Conservation (phyloP, 2,888 invertebrate species). For the Coremacera marginata region DNA sequence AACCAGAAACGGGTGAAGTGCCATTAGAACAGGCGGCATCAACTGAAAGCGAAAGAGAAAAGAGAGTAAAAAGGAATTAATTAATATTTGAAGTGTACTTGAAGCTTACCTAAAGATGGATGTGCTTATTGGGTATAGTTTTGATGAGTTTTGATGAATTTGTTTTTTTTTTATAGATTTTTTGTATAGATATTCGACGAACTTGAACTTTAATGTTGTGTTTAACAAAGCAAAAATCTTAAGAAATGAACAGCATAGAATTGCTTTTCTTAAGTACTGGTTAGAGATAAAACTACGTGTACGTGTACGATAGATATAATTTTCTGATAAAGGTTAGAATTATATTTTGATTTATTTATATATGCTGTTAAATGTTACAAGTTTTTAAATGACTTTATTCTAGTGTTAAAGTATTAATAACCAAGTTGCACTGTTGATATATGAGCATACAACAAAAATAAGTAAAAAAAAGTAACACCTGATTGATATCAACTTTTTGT, state of each 20-base stretch:
- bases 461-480: not conserved
- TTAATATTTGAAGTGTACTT: slow-evolving; percentile 47
- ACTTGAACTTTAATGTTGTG: not conserved
- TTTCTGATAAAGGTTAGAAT: no score
- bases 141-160: not conserved
- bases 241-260: not conserved
- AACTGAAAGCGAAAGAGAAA: slow-evolving; percentile 51
- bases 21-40: slow-evolving; percentile 78
- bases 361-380: not conserved
- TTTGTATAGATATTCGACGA: not conserved
- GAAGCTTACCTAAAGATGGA: slow-evolving; percentile 62
- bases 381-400: not conserved
- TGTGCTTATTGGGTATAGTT: not conserved
- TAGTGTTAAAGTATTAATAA: not conserved
- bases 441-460: not conserved
- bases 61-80: slow-evolving; percentile 48
- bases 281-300: not conserved
- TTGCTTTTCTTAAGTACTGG: not conserved
- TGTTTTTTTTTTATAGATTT: not conserved
- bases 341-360: no score
- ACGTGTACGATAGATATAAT: no score
- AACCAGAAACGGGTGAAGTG: slow-evolving; percentile 76
- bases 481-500: slow-evolving; percentile 6
- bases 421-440: not conserved
- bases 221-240: not conserved